Conservation (phyloP, 2,888 invertebrate species). For the Elegia similella region DNA sequence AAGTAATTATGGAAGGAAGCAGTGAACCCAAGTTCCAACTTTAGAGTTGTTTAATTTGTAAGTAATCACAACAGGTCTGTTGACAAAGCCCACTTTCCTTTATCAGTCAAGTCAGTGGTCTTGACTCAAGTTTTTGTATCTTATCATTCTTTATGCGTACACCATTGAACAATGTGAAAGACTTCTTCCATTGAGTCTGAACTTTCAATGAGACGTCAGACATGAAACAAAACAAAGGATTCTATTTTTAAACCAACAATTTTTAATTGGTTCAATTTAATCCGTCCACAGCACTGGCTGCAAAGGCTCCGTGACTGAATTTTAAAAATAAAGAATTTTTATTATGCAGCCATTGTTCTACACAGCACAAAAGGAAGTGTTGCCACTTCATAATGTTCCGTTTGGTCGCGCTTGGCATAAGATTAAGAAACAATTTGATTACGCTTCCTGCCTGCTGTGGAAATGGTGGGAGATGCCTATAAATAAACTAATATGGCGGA, state of each 20-base stretch:
- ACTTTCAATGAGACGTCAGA: slow-evolving; percentile 13
- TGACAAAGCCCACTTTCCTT: not conserved
- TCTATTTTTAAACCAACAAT: slow-evolving; percentile 6
- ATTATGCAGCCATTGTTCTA: slow-evolving; percentile 15
- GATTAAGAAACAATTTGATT: slow-evolving; percentile 61
- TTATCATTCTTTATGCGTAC: not conserved
- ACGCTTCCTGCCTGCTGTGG: slow-evolving; percentile 54
- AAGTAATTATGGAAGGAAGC: too few relatives aligned
- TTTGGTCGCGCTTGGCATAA: slow-evolving; percentile 58
- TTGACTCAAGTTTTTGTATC: slow-evolving; percentile 2
- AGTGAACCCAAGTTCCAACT: too few relatives aligned
- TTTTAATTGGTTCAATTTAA: slow-evolving; percentile 10
- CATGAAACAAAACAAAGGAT: not conserved
- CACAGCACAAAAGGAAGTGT: slow-evolving; percentile 52
- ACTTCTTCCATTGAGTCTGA: slow-evolving; percentile 10
- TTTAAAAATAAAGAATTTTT: slow-evolving; percentile 13
- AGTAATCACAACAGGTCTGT: not conserved
- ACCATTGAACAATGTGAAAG: slow-evolving; percentile 5
- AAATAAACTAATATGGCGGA: slow-evolving; percentile 62
- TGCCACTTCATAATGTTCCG: slow-evolving; percentile 54
- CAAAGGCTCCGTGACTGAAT: slow-evolving; percentile 10
- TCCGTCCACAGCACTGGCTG: not conserved
- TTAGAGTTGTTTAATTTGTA: too few relatives aligned
- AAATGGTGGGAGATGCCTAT: slow-evolving; percentile 39
- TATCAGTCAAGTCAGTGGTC: slow-evolving; percentile 4